Conservation (phyloP, 2,797 vertebrate genomes). For the Poeciliopsis turneri region DNA sequence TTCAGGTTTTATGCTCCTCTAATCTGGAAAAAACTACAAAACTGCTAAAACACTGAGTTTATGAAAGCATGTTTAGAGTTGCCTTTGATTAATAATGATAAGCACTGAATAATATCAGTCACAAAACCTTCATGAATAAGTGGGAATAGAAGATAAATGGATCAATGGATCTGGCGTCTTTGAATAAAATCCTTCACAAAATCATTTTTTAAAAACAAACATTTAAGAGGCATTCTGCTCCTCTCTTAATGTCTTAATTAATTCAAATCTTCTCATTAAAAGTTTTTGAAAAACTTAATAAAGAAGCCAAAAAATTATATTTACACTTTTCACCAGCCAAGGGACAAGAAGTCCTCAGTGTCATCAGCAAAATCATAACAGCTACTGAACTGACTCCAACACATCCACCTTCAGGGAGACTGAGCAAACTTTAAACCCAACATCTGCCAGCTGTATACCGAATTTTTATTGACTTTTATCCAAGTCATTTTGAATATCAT, state of each 20-base stretch:
- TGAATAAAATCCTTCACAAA: not conserved
- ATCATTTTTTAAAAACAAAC: not conserved
- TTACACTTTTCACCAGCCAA: not conserved
- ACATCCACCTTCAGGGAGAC: not conserved
- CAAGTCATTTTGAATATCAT: not conserved
- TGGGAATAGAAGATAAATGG: no score
- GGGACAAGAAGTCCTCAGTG: not conserved
- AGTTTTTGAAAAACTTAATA: not conserved
- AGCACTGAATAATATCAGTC: not conserved
- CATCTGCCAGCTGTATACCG: not conserved
- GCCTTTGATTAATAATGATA: not conserved
- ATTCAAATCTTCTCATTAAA: not conserved
- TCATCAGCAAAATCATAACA: not conserved
- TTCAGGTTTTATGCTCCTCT: not conserved
- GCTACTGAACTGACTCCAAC: slow-evolving; percentile 3
- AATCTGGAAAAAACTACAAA: not conserved
- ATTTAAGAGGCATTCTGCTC: not conserved
- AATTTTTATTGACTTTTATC: not conserved
- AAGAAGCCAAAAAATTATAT: not conserved
- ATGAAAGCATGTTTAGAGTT: not conserved
- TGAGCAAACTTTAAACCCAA: not conserved
- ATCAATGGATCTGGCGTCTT: not conserved
- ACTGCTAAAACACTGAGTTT: not conserved
- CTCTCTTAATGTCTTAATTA: slow-evolving; percentile 2
- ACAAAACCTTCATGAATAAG: no score